A percentile compares a stretch with the other conserved stretches of the same genome.
Evolutionary conservation across 2,797 vertebrate species (phyloP).

Genomic region (Neopelma chrysocephalum): DNA sequence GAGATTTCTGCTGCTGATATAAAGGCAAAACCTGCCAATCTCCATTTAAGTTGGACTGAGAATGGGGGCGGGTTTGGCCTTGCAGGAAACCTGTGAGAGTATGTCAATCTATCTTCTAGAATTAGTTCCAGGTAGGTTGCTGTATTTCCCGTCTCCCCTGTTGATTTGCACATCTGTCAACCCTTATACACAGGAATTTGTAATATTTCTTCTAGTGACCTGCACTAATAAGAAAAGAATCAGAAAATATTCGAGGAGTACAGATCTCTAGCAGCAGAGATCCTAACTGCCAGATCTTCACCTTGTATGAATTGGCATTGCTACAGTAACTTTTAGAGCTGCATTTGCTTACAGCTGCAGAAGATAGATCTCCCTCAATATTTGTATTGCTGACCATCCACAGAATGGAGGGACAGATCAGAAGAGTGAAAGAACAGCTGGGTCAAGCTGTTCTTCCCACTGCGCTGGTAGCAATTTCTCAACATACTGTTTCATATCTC

Average conservation of each 20-base stretch:
- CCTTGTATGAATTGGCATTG: background rate
- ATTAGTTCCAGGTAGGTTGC: background rate
- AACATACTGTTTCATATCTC: background rate
- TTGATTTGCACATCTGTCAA: background rate
- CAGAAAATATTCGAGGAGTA: background rate
- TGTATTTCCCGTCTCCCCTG: background rate
- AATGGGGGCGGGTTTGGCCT: background rate
- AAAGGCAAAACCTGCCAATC: background rate
- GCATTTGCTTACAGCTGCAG: background rate
- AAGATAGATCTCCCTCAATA: background rate
- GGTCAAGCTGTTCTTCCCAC: background rate
- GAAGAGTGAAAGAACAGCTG: background rate
- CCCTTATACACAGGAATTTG: background rate
- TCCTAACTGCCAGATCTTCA: background rate
- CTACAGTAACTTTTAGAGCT: background rate
- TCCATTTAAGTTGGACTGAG: background rate
- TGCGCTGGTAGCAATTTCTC: background rate
- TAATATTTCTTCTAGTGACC: background rate
- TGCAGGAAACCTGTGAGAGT: background rate
- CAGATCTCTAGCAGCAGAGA: background rate
- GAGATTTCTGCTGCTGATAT: background rate
- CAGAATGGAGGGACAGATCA: background rate
- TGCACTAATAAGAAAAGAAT: background rate
- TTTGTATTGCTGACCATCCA: background rate
- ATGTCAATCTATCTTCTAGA: background rate